A percentile compares a stretch with the other conserved stretches of the same genome.
These are phyloP conservation scores for Tenebrio molitor DNA, from an alignment of 1,140 invertebrate species.

Conservation along the genomic window DNA sequence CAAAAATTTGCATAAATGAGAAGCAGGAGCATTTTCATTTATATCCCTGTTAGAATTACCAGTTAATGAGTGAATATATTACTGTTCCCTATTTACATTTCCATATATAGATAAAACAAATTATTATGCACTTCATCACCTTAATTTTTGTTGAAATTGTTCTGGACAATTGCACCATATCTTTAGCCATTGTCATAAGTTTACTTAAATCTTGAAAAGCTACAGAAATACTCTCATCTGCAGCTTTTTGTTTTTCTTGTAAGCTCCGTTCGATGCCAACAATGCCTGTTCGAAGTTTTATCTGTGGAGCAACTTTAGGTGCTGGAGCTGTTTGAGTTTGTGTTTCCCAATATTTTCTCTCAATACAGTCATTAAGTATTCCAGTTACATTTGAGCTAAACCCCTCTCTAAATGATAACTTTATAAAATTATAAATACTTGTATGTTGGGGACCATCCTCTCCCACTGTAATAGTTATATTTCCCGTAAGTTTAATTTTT, in stretches of 20 bases:
- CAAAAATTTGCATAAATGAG: no score
- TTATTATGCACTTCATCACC: no score
- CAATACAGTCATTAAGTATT: slow-evolving; percentile 74
- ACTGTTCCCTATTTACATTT: no score
- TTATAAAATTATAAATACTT: slow-evolving; percentile 82
- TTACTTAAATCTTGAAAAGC: slow-evolving; percentile 97
- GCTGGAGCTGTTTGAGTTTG: slow-evolving; percentile 54
- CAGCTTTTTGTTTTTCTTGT: slow-evolving; percentile 90
- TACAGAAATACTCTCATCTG: slow-evolving; percentile 90
- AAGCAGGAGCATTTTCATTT: no score
- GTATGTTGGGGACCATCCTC: slow-evolving; percentile 80
- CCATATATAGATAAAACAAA: no score
- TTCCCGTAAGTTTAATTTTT: slow-evolving; percentile 57
- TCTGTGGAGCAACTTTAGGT: slow-evolving; percentile 65
- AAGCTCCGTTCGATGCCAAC: slow-evolving; percentile 95
- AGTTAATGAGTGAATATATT: no score
- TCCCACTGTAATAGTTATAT: slow-evolving; percentile 73
- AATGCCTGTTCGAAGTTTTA: slow-evolving; percentile 88
- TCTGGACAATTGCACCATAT: slow-evolving; percentile 95
- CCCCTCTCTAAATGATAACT: slow-evolving; percentile 91
- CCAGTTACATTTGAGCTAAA: slow-evolving; percentile 79
- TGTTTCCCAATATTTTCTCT: slow-evolving; percentile 73
- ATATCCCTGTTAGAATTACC: no score
- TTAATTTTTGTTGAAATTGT: slow-evolving; percentile 94
- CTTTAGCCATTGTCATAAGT: slow-evolving; percentile 96